Conservation (phyloP, 2,797 vertebrate genomes). For the Denticeps clupeoides region DNA sequence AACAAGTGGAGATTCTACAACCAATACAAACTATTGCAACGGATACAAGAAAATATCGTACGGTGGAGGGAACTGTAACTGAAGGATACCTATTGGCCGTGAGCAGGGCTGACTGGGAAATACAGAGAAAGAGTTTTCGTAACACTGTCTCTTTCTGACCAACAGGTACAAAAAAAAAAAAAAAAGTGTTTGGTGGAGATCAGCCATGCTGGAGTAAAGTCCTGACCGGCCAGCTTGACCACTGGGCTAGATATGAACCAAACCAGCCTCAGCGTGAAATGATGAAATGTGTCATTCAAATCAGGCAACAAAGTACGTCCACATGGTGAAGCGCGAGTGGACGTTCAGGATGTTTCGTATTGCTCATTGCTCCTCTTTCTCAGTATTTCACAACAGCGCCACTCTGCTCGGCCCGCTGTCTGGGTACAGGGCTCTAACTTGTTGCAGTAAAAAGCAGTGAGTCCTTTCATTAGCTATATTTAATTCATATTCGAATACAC, state of each 20-base stretch:
- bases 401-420: constrained; percentile 38
- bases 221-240: too few relatives aligned
- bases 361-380: constrained; percentile 40
- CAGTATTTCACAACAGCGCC: constrained; percentile 37
- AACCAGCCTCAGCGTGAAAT: too few relatives aligned
- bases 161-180: too few relatives aligned
- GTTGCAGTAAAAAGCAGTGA: constrained; percentile 50
- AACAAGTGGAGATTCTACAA: constrained; percentile 57
- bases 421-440: constrained; percentile 36
- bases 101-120: constrained; percentile 36
- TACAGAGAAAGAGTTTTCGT: constrained; percentile 45
- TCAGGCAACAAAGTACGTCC: too few relatives aligned
- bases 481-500: constrained; percentile 73
- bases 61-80: constrained; percentile 36
- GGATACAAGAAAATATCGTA: constrained; percentile 42
- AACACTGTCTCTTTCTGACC: background rate
- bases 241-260: too few relatives aligned
- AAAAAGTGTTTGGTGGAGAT: too few relatives aligned
- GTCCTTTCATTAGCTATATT: constrained; percentile 57
- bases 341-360: constrained; percentile 16
- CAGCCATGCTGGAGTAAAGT: too few relatives aligned
- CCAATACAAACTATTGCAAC: constrained; percentile 62
- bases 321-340: constrained; percentile 11
- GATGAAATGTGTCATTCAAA: too few relatives aligned
- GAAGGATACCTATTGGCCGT: constrained; percentile 42